phyloP scores from a whole-genome alignment of 2,797 vertebrate species.

The Gadopsis marmoratus region DNA sequence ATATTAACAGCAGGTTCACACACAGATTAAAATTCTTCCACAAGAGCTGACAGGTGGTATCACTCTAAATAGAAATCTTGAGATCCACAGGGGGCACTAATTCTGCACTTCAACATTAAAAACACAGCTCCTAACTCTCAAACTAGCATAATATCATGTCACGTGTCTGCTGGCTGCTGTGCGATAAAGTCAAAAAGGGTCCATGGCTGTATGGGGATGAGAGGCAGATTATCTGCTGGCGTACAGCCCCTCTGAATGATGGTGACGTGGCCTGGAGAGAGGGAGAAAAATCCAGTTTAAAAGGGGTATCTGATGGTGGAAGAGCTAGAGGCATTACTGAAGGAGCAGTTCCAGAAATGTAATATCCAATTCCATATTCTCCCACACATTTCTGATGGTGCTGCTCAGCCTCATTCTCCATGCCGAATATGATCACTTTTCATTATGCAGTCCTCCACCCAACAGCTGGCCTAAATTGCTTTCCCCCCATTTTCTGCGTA shows the following conservation, averaged over 20 bases:
- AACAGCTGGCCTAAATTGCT: constrained; percentile 71
- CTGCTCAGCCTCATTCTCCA: constrained; percentile 66
- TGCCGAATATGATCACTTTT: constrained; percentile 75
- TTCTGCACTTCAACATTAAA: constrained; percentile 31
- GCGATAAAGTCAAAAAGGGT: constrained; percentile 36
- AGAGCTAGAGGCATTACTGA: constrained; percentile 61
- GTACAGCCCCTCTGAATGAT: constrained; percentile 61
- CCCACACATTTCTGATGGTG: constrained; percentile 61
- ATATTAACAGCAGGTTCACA: constrained; percentile 40
- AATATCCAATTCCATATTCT: constrained; percentile 72
- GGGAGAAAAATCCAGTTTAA: constrained; percentile 56
- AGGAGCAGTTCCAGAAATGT: constrained; percentile 65
- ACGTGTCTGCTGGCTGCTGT: constrained; percentile 25
- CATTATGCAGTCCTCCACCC: constrained; percentile 68
- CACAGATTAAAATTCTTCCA: constrained; percentile 42
- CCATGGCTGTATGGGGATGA: constrained; percentile 55
- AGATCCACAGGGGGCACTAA: constrained; percentile 37
- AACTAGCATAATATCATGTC: constrained; percentile 34
- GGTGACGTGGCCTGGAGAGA: constrained; percentile 39
- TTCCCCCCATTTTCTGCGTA: constrained; percentile 48
- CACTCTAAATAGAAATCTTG: constrained; percentile 10
- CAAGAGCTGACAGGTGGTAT: constrained; percentile 28
- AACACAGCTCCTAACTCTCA: constrained; percentile 20
- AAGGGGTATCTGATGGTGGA: constrained; percentile 63
- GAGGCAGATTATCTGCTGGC: constrained; percentile 55